Conservation (phyloP, 1,140 invertebrate species). For the Lerema accius region DNA sequence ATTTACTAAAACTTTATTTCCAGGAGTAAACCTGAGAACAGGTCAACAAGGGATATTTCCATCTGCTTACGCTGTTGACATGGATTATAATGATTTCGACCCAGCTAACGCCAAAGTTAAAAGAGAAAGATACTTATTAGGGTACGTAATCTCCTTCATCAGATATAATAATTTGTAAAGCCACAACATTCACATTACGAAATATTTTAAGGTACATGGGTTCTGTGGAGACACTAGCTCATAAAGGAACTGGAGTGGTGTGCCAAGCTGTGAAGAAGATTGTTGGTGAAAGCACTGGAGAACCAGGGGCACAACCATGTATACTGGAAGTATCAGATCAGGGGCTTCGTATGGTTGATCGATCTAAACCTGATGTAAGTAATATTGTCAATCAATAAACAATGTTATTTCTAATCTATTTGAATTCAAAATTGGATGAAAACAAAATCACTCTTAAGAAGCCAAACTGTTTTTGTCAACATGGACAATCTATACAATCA, state of each 20-base stretch:
- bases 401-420: too few species aligned
- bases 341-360: slow-evolving; percentile 96
- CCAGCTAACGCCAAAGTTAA: slow-evolving; percentile 92
- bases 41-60: slow-evolving; percentile 92
- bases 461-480: too few species aligned
- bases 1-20: slow-evolving; percentile 34
- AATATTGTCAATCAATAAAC: not conserved
- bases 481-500: too few species aligned
- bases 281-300: slow-evolving; percentile 85
- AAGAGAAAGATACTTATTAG: slow-evolving; percentile 94
- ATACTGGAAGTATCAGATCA: slow-evolving; percentile 97
- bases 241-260: slow-evolving; percentile 95
- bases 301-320: slow-evolving; percentile 89
- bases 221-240: slow-evolving; percentile 96
- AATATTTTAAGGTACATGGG: slow-evolving; percentile 89
- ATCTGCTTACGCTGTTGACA: slow-evolving; percentile 97
- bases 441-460: too few species aligned
- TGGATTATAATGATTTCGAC: slow-evolving; percentile 97
- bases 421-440: too few species aligned
- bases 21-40: slow-evolving; percentile 96
- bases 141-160: slow-evolving; percentile 69
- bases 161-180: not conserved
- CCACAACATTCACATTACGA: not conserved
- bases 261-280: slow-evolving; percentile 94
- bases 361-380: slow-evolving; percentile 89